These are phyloP conservation scores for Ploceus nigricollis DNA, from an alignment of 2,113 vertebrate species.

Conservation along the genomic window DNA sequence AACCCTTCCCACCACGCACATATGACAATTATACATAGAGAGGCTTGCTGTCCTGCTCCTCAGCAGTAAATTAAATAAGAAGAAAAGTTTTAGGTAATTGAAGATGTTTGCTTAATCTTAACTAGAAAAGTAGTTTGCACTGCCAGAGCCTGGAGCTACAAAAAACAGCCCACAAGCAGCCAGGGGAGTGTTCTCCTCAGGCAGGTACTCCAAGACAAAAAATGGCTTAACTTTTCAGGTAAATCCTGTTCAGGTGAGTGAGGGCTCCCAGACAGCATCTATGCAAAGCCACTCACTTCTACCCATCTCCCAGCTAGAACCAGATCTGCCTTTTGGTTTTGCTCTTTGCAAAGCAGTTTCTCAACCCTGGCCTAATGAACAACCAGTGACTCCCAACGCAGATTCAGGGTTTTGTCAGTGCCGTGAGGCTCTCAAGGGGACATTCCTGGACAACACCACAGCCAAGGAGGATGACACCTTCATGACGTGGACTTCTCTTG, in stretches of 20 bases:
- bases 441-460: background rate
- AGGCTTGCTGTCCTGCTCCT: background rate
- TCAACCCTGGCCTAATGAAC: background rate
- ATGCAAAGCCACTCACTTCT: background rate
- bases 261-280: background rate
- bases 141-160: background rate
- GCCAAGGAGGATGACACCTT: background rate
- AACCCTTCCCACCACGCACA: rapidly evolving
- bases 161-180: background rate
- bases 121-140: background rate
- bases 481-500: rapidly evolving
- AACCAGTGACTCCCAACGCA: rapidly evolving
- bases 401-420: background rate
- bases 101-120: background rate
- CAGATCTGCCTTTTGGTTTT: background rate
- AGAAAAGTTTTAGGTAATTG: background rate
- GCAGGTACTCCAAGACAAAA: background rate
- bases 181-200: background rate
- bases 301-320: background rate
- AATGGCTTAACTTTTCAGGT: background rate
- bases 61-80: background rate
- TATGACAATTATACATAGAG: rapidly evolving
- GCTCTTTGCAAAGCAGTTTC: background rate
- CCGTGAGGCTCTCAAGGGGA: rapidly evolving
- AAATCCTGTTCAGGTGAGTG: background rate